Evolutionary conservation across 1,140 invertebrate species (phyloP).

Genomic region (Neelides sp.): DNA sequence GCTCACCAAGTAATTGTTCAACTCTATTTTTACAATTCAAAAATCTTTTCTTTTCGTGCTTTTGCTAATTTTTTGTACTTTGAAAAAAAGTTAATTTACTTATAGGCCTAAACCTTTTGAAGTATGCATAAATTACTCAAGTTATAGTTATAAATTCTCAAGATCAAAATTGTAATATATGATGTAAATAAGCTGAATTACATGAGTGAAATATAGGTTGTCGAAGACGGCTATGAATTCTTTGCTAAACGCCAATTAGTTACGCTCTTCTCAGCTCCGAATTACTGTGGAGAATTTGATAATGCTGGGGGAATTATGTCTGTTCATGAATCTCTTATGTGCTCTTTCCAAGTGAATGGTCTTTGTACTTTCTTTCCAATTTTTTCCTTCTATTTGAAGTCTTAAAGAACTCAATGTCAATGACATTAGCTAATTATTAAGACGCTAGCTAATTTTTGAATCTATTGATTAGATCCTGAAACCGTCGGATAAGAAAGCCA

Average conservation of each 20-base stretch:
- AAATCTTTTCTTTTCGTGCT: background rate
- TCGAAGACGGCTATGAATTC: conserved; percentile 97
- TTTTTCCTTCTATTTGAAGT: no score
- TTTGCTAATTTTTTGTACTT: background rate
- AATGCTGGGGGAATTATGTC: conserved; percentile 99
- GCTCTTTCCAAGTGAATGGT: conserved; percentile 68
- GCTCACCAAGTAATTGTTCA: conserved; percentile 64
- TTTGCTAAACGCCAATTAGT: conserved; percentile 96
- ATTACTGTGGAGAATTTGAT: conserved; percentile 60
- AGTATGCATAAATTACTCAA: no score
- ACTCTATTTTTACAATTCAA: background rate
- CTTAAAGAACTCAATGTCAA: no score
- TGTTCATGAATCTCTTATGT: conserved; percentile 98
- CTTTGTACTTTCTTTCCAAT: background rate
- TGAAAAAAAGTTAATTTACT: no score
- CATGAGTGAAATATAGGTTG: conserved; percentile 54
- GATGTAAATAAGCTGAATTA: no score
- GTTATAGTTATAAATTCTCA: no score
- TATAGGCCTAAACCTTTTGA: no score
- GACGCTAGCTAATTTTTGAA: background rate
- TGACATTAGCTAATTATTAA: no score
- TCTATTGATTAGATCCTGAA: conserved; percentile 82
- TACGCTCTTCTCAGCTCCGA: conserved; percentile 74
- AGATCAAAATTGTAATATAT: no score
- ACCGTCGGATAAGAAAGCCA: conserved; percentile 96